Conservation (phyloP, 2,797 vertebrate species). For the Tauraco hartlaubi region DNA sequence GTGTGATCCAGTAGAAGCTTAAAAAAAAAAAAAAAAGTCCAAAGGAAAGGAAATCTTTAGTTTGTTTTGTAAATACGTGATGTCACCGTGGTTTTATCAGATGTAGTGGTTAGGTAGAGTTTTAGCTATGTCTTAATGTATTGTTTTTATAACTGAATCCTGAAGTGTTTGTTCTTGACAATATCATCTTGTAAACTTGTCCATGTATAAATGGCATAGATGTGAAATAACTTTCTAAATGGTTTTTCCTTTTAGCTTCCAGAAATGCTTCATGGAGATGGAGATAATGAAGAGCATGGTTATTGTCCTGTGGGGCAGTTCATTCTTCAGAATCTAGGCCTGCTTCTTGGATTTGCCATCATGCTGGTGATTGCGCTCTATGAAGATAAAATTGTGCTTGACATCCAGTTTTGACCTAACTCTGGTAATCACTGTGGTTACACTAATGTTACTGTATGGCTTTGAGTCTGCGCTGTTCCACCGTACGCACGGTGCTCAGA, state of each 20-base stretch:
- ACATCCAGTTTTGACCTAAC: slow-evolving; percentile 89
- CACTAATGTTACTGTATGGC: slow-evolving; percentile 54
- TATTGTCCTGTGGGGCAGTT: slow-evolving; percentile 95
- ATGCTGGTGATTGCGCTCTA: slow-evolving; percentile 99
- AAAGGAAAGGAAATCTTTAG: neutral
- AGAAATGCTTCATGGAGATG: slow-evolving; percentile 95
- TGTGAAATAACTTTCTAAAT: neutral
- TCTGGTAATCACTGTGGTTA: slow-evolving; percentile 55
- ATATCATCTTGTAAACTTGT: neutral
- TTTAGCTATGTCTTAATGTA: neutral
- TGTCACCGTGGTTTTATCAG: neutral
- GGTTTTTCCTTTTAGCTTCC: slow-evolving; percentile 84
- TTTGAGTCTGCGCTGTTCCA: slow-evolving; percentile 68
- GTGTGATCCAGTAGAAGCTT: neutral
- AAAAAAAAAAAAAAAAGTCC: neutral
- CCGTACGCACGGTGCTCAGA: slow-evolving; percentile 72
- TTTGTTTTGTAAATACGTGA: neutral
- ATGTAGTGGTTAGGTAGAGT: neutral
- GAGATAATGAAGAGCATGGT: slow-evolving; percentile 93
- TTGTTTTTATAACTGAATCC: neutral
- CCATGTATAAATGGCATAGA: neutral
- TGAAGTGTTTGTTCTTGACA: neutral
- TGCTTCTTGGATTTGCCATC: slow-evolving; percentile 94
- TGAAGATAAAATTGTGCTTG: slow-evolving; percentile 94
- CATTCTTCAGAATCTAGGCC: slow-evolving; percentile 93